Evolutionary conservation across 2,888 invertebrate genomes (phyloP).

Genomic region (Matsumyia berberina): DNA sequence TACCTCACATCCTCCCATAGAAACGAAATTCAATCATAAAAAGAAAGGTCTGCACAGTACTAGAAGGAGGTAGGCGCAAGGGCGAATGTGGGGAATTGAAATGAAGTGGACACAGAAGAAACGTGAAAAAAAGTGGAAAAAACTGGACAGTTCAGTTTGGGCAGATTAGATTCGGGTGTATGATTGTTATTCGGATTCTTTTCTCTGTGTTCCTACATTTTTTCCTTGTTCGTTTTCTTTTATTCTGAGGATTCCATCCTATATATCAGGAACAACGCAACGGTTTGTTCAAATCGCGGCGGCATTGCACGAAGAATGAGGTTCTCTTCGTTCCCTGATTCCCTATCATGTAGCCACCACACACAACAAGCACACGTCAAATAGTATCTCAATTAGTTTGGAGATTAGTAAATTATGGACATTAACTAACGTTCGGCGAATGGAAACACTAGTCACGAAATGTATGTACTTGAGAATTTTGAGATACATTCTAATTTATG

Average conservation of each 20-base stretch:
- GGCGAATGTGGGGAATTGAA: constrained; percentile 5
- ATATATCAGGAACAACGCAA: constrained; percentile 9
- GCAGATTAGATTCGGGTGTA: constrained; percentile 70
- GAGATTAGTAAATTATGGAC: constrained; percentile 63
- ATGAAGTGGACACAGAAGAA: constrained; percentile 43
- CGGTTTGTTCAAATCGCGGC: constrained; percentile 4
- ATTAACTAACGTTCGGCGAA: constrained; percentile 47
- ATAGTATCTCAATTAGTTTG: constrained; percentile 59
- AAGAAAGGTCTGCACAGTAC: constrained; percentile 35
- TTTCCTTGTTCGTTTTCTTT: neutral
- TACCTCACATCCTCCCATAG: constrained; percentile 44
- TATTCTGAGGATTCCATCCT: neutral
- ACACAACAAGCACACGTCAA: constrained; percentile 8
- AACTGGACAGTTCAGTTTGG: constrained; percentile 66
- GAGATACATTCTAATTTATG: constrained; percentile 70
- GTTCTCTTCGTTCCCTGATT: too few species aligned
- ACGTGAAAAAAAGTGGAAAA: constrained; percentile 16
- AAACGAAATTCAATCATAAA: constrained; percentile 16
- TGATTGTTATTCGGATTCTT: constrained; percentile 60
- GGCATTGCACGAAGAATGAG: constrained; percentile 50
- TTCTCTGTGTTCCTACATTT: constrained; percentile 11
- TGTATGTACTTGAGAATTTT: constrained; percentile 41
- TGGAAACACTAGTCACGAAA: constrained; percentile 42
- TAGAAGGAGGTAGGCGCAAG: constrained; percentile 26
- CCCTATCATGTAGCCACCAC: constrained; percentile 37